A percentile compares a stretch with the other conserved stretches of the same genome.
These are phyloP conservation scores for Heliconius aoede DNA, from an alignment of 2,888 invertebrate species.

Conservation along the genomic window DNA sequence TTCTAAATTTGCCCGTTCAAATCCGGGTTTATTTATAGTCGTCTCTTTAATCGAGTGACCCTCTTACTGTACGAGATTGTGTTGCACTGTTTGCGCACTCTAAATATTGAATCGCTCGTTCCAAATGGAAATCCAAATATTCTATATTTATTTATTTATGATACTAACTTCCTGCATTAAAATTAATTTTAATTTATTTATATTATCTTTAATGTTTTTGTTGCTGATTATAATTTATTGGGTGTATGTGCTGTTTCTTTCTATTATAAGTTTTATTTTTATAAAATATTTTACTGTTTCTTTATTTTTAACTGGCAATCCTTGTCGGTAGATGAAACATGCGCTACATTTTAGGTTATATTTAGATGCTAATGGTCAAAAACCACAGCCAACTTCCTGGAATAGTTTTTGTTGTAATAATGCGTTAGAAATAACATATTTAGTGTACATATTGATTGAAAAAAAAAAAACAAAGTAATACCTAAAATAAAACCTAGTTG, in stretches of 20 bases:
- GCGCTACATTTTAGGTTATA: no score
- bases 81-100: constrained; percentile 13
- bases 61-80: constrained; percentile 24
- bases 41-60: constrained; percentile 22
- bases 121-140: background rate
- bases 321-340: no score
- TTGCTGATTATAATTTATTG: background rate
- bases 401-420: no score
- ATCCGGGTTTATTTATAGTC: constrained; percentile 27
- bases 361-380: no score
- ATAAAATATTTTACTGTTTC: background rate
- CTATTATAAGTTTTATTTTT: background rate
- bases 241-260: background rate
- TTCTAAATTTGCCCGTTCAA: background rate
- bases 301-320: no score
- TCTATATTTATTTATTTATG: background rate
- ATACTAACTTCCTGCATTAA: background rate
- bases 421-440: no score
- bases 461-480: no score
- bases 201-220: background rate
- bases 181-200: background rate
- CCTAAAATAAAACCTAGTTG: no score
- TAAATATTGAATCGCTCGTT: constrained; percentile 26
- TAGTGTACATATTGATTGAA: no score
- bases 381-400: no score